Conservation (phyloP, 2,113 vertebrate species). For the Crocuta crocuta region DNA sequence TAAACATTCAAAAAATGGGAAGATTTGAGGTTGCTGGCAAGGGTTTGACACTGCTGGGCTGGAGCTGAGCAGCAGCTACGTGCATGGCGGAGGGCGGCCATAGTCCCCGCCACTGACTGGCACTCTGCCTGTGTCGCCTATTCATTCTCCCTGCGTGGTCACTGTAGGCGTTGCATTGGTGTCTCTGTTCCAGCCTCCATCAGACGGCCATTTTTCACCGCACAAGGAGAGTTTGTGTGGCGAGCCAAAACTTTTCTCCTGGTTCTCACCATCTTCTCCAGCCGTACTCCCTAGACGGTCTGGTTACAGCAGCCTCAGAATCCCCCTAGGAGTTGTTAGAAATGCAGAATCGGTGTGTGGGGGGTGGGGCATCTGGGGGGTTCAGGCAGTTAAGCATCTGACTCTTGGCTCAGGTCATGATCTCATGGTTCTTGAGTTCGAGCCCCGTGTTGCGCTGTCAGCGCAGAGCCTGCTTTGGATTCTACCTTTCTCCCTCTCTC, state of each 20-base stretch:
- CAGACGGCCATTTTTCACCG: neutral
- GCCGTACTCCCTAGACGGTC: neutral
- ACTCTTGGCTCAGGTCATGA: no score
- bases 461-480: no score
- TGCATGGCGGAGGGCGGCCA: no score
- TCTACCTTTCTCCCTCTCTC: no score
- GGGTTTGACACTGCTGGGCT: neutral
- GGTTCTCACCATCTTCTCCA: neutral
- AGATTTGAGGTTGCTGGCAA: neutral
- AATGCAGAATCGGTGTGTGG: neutral
- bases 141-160: neutral
- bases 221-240: neutral
- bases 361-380: neutral
- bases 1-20: neutral
- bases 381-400: no score
- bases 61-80: neutral
- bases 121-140: rapidly evolving
- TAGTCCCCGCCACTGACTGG: neutral
- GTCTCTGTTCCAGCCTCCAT: neutral
- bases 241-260: neutral
- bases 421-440: no score
- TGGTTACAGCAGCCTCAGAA: neutral
- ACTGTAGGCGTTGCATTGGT: rapidly evolving
- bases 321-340: neutral
- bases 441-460: no score